These are phyloP conservation scores for Oreochromis grahami DNA, from an alignment of 2,797 vertebrate species.

Conservation along the genomic window DNA sequence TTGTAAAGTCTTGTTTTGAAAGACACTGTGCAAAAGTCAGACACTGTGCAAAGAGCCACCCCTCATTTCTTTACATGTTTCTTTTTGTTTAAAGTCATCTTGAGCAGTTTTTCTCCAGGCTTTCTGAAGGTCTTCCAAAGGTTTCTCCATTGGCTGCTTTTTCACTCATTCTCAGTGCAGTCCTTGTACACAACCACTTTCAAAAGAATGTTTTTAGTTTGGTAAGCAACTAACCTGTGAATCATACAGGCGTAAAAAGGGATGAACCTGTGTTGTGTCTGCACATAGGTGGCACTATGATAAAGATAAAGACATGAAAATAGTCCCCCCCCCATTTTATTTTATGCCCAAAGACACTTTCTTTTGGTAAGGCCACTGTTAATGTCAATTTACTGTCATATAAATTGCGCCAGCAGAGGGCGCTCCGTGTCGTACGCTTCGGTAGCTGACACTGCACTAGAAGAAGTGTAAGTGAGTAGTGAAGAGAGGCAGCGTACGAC, in stretches of 20 bases:
- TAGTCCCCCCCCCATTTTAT: not conserved
- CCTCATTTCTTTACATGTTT: not conserved
- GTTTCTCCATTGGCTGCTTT: not conserved
- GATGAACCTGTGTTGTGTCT: not conserved
- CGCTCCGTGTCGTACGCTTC: not conserved
- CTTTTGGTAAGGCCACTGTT: not conserved
- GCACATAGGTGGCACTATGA: not conserved
- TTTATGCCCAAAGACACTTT: not conserved
- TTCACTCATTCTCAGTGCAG: not conserved
- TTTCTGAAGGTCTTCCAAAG: not conserved
- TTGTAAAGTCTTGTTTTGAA: not conserved
- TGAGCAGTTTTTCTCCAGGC: not conserved
- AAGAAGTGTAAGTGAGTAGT: not conserved
- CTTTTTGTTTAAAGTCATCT: not conserved
- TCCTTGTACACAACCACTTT: not conserved
- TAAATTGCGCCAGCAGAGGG: not conserved
- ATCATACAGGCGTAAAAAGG: not conserved
- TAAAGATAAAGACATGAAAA: not conserved
- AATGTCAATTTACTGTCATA: not conserved
- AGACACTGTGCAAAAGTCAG: not conserved
- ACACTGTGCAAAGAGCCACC: not conserved
- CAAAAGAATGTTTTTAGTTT: not conserved
- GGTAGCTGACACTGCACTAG: not conserved
- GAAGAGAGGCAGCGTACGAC: accelerated
- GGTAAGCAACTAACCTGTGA: not conserved